Percentiles rank a stretch among this genome's conserved stretches.
These are phyloP conservation scores for Clamator glandarius DNA, from an alignment of 2,797 vertebrate species.

Conservation along the genomic window DNA sequence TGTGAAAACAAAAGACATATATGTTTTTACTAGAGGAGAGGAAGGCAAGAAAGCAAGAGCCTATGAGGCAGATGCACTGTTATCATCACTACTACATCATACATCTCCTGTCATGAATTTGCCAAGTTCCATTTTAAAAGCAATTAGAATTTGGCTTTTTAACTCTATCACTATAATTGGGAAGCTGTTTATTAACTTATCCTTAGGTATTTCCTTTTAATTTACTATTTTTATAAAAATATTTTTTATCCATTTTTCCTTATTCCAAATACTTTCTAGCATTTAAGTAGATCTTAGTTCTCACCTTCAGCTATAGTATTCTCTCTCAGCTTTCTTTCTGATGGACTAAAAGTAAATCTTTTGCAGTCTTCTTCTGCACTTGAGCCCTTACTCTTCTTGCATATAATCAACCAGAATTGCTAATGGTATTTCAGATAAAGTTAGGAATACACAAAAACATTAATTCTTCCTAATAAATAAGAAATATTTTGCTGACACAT, in stretches of 20 bases:
- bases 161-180: not conserved
- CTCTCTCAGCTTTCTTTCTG: too few relatives aligned
- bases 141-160: not conserved
- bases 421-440: too few relatives aligned
- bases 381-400: too few relatives aligned
- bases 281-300: not conserved
- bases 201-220: not conserved
- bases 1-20: not conserved
- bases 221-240: not conserved
- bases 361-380: not conserved
- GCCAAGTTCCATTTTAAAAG: not conserved
- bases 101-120: not conserved
- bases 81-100: not conserved
- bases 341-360: too few relatives aligned
- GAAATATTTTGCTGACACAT: too few relatives aligned
- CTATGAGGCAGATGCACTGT: not conserved
- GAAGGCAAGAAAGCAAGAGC: not conserved
- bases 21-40: not conserved
- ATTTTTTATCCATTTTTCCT: not conserved
- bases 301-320: too few relatives aligned
- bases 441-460: too few relatives aligned
- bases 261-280: not conserved
- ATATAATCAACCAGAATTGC: too few relatives aligned
- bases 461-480: too few relatives aligned
- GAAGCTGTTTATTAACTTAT: not conserved